phyloP scores from a whole-genome alignment of 2,113 vertebrate species.

The Halcyon senegalensis region DNA sequence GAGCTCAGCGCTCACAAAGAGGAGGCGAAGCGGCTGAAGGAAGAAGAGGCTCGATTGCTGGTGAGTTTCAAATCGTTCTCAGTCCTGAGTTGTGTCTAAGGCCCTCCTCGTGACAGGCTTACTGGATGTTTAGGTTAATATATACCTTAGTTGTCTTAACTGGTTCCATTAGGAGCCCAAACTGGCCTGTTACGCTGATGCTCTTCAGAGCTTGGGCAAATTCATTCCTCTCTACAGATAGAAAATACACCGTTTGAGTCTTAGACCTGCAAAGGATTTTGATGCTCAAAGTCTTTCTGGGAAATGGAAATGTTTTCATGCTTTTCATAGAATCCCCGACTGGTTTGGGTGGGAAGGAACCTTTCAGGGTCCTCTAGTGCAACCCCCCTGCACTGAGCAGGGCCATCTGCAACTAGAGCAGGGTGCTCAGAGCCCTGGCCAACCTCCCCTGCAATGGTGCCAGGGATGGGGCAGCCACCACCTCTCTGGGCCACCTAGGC shows the following conservation, averaged over 20 bases:
- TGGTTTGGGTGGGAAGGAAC: not conserved
- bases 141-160: not conserved
- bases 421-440: too few species aligned
- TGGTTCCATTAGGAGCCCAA: conserved; percentile 12
- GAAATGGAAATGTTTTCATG: not conserved
- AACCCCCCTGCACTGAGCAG: too few species aligned
- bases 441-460: too few species aligned
- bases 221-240: not conserved
- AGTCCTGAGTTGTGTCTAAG: not conserved
- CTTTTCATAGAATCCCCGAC: too few species aligned
- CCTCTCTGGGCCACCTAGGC: too few species aligned
- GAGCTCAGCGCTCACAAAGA: conserved; percentile 43
- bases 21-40: conserved; percentile 61
- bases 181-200: not conserved
- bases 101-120: not conserved
- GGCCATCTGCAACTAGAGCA: too few species aligned
- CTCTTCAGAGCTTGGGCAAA: not conserved
- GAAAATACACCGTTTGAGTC: not conserved
- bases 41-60: conserved; percentile 80
- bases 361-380: too few species aligned
- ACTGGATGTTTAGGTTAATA: not conserved
- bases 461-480: too few species aligned
- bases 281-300: rapidly evolving
- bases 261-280: not conserved
- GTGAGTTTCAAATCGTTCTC: conserved; percentile 60